Percentiles rank a stretch among this genome's conserved stretches.
phyloP scores from a whole-genome alignment of 2,113 vertebrate genomes.

The Scalopus aquaticus region DNA sequence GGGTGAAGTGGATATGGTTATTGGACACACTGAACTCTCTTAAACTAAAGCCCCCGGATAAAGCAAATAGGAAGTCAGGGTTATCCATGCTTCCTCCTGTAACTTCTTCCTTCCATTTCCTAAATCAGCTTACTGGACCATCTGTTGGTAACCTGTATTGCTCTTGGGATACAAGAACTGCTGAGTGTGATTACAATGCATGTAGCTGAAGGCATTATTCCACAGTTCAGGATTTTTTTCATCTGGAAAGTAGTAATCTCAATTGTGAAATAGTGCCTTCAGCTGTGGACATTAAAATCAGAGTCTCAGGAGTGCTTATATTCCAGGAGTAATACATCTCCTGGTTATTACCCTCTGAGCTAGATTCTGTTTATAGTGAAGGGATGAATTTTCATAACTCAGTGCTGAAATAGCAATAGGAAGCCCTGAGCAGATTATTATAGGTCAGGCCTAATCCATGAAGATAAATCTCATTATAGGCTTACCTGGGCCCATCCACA shows the following conservation, averaged over 20 bases:
- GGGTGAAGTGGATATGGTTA: background rate
- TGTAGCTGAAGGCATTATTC: slow-evolving; percentile 76
- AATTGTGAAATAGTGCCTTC: slow-evolving; percentile 80
- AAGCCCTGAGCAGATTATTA: slow-evolving; percentile 72
- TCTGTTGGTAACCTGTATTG: slow-evolving; percentile 26
- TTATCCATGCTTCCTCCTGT: background rate
- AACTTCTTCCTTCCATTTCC: background rate
- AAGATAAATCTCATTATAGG: slow-evolving; percentile 77
- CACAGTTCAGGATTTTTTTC: slow-evolving; percentile 65
- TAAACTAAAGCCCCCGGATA: background rate
- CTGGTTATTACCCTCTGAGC: slow-evolving; percentile 75
- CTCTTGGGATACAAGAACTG: slow-evolving; percentile 61
- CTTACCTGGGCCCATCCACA: slow-evolving; percentile 65
- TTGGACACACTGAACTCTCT: background rate
- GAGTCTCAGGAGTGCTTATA: slow-evolving; percentile 72
- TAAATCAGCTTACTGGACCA: slow-evolving; percentile 16
- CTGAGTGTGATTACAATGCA: slow-evolving; percentile 74
- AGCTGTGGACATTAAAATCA: slow-evolving; percentile 80
- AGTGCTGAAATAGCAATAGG: slow-evolving; percentile 64
- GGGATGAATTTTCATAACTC: slow-evolving; percentile 76
- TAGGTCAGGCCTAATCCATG: slow-evolving; percentile 73
- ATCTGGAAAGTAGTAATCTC: slow-evolving; percentile 73
- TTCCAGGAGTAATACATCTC: slow-evolving; percentile 73
- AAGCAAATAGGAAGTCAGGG: background rate
- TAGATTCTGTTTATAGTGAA: slow-evolving; percentile 67